Evolutionary conservation across 1,140 invertebrate genomes (phyloP).

Genomic region (Drosophila quadrilineata): DNA sequence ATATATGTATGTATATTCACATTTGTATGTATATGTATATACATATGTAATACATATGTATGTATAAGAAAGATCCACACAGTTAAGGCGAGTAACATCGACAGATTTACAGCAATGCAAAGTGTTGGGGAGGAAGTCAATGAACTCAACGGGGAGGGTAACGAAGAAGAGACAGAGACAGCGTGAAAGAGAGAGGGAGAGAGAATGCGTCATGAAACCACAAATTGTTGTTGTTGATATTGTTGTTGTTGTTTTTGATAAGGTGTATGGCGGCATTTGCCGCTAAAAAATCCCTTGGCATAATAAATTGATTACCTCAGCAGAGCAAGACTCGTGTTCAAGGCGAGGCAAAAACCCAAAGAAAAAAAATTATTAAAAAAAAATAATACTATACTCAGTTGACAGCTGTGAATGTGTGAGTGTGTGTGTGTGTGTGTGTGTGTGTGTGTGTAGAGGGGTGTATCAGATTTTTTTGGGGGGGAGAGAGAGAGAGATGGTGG

Average conservation of each 20-base stretch:
- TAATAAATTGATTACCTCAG: constrained; percentile 60
- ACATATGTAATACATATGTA: constrained; percentile 9
- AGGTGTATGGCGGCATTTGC: constrained; percentile 19
- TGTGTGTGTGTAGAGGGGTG: too few relatives aligned
- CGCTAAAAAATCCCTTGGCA: constrained; percentile 23
- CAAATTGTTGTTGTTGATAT: too few relatives aligned
- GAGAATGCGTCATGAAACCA: constrained; percentile 22
- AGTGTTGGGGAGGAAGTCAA: not conserved
- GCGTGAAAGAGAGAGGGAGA: not conserved
- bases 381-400: too few relatives aligned
- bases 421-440: too few relatives aligned
- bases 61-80: constrained; percentile 10
- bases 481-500: not conserved
- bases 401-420: too few relatives aligned
- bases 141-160: too few relatives aligned
- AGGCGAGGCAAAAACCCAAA: constrained; percentile 48
- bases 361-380: constrained; percentile 11
- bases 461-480: constrained; percentile 2
- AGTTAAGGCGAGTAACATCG: constrained; percentile 49
- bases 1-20: constrained; percentile 32
- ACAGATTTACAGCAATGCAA: constrained; percentile 55
- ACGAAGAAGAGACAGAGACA: not conserved
- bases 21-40: too few relatives aligned
- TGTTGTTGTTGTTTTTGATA: constrained; percentile 18
- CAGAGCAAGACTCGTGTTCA: constrained; percentile 42